Evolutionary conservation across 2,888 invertebrate species (phyloP).

Genomic region (Trissolcus brochymenae): DNA sequence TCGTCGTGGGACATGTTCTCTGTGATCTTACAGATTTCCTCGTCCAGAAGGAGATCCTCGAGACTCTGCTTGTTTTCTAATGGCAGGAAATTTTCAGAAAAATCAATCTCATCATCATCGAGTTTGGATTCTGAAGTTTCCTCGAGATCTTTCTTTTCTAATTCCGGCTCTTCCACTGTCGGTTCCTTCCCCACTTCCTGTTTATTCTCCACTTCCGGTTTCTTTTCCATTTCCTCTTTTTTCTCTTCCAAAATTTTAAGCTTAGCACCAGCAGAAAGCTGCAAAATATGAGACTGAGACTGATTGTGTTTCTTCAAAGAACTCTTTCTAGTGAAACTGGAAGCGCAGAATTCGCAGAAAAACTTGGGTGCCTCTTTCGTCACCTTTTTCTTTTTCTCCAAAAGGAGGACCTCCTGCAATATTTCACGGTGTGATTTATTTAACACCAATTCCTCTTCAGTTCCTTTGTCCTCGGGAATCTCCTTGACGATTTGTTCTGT

Average conservation of each 20-base stretch:
- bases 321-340: constrained; percentile 73
- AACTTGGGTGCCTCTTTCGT: constrained; percentile 73
- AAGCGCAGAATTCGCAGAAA: constrained; percentile 72
- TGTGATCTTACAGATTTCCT: constrained; percentile 75
- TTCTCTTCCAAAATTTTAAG: constrained; percentile 5
- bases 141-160: background rate
- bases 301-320: constrained; percentile 73
- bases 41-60: constrained; percentile 73
- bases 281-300: constrained; percentile 72
- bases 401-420: constrained; percentile 73
- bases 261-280: constrained; percentile 61
- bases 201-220: background rate
- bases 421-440: background rate
- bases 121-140: background rate
- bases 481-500: background rate
- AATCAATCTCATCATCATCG: background rate
- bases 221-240: constrained; percentile 6
- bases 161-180: background rate
- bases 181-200: background rate
- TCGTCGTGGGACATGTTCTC: constrained; percentile 75
- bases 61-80: constrained; percentile 60
- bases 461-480: too few relatives aligned
- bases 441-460: too few relatives aligned
- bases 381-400: constrained; percentile 73
- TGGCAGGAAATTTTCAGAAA: background rate